Percentiles rank a stretch among this genome's conserved stretches.
Evolutionary conservation across 2,113 vertebrate genomes (phyloP).

Genomic region (Clarias gariepinus): DNA sequence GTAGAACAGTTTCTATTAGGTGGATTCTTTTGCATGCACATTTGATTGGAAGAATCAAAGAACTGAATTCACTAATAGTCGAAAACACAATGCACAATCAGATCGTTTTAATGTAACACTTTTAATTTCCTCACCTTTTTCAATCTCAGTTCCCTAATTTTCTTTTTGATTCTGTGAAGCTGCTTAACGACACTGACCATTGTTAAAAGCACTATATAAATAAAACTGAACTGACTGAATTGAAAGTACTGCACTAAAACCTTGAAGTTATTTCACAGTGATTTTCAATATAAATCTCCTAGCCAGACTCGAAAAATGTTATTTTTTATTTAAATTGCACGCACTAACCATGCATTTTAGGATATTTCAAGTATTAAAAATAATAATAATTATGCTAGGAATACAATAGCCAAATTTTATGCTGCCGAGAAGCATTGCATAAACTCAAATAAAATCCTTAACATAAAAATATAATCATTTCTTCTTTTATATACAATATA

Average conservation of each 20-base stretch:
- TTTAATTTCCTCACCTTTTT: no score
- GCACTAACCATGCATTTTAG: background rate
- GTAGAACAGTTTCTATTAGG: background rate
- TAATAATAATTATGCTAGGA: background rate
- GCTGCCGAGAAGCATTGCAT: background rate
- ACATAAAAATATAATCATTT: background rate
- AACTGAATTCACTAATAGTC: background rate
- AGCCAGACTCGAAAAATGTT: background rate
- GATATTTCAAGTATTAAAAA: background rate
- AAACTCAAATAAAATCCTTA: background rate
- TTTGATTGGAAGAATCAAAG: no score
- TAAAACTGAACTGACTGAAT: no score
- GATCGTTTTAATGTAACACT: no score
- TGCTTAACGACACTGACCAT: no score
- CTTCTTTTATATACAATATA: background rate
- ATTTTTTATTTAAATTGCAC: background rate
- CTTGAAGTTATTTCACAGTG: background rate
- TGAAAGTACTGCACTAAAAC: background rate
- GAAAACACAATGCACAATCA: background rate
- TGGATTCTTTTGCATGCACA: background rate
- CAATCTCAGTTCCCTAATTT: no score
- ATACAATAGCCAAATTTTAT: background rate
- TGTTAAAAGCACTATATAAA: no score
- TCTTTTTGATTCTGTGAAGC: no score
- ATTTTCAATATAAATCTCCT: background rate